These are phyloP conservation scores for Semicossyphus pulcher DNA, from an alignment of 2,113 vertebrate species.

Conservation along the genomic window DNA sequence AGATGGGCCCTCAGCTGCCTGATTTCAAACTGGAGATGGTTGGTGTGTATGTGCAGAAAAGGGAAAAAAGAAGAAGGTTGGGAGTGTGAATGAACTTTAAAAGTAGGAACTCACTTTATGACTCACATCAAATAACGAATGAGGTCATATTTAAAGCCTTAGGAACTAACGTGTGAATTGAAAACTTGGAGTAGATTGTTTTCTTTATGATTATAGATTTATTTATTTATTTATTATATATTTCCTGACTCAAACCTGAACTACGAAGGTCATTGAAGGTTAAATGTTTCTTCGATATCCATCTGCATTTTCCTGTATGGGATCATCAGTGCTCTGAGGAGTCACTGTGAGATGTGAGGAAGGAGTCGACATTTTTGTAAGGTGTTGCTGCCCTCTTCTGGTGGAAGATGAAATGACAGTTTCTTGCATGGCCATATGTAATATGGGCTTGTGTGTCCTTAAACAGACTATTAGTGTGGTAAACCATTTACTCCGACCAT, in stretches of 20 bases:
- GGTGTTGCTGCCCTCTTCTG: constrained; percentile 75
- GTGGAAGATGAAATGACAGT: constrained; percentile 17
- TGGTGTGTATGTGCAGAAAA: background rate
- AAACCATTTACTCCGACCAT: background rate
- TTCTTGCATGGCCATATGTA: background rate
- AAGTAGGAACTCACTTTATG: background rate
- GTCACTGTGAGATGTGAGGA: background rate
- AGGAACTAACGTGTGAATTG: background rate
- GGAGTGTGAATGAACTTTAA: background rate
- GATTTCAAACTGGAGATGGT: constrained; percentile 91
- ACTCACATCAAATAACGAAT: background rate
- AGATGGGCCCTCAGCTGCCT: constrained; percentile 96
- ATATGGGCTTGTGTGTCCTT: background rate
- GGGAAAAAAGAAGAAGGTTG: background rate
- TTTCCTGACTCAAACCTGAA: background rate
- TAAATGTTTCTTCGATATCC: constrained; percentile 20
- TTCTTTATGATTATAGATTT: background rate
- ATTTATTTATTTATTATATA: background rate
- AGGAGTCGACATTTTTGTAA: constrained; percentile 33
- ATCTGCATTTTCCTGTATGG: background rate
- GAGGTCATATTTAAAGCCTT: background rate
- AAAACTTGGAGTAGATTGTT: background rate
- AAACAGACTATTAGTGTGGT: background rate
- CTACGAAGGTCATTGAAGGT: background rate
- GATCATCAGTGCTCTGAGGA: background rate